Base-by-base conservation (phyloP, 2,113 vertebrate genomes). In the Periophthalmodon schlosseri region DNA sequence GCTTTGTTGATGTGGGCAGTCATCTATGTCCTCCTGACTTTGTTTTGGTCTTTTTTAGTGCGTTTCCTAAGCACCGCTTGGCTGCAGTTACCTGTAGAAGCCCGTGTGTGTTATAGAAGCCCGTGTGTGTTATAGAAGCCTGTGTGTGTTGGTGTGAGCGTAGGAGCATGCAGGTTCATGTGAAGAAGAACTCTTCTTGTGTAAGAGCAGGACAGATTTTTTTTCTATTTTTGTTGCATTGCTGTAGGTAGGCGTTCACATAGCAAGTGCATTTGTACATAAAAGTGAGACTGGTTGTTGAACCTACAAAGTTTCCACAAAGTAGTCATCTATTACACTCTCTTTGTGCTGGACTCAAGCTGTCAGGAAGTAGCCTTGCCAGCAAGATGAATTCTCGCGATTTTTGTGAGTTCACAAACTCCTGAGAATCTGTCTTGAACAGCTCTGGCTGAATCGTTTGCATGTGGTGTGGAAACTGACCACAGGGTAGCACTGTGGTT, bases 121-220 rank as follows among this genome's bases (percentile, higher is more conserved):
- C n/a, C n/a, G n/a, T n/a, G n/a, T n/a, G n/a, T n/a, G n/a, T n/a
- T n/a, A n/a, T 50, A 63, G 39, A 49, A n/a, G 2, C 44, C 58
- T 24, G 49, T 74, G 71, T 73, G 76, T 73, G 81, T 72, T 57
- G 36, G 69, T 77, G 54, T 71, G 80, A 73, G 79, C 16, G 79
- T 78, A 64, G 74, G 76, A 74, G 71, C 56, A 54, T 69, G 72
- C 44, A 77, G 69, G 84, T 84, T 80, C 70, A 58, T 79, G 76
- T 75, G 46, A 2, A 49, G 36, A 76, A 57, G 18, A 5, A 24
- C 34, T 36, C 34, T 82, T 70, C 7, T 74, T 84, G 80, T 84
- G 57, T 77, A 83, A 83, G 85, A 81, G 70, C 65, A 72, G 77
- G 21, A 75, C 75, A 16, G 15, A 11, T 15, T 28, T 61, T 56